Evolutionary conservation across 1,140 invertebrate genomes (phyloP).

Genomic region (Trichonephila inaurata): DNA sequence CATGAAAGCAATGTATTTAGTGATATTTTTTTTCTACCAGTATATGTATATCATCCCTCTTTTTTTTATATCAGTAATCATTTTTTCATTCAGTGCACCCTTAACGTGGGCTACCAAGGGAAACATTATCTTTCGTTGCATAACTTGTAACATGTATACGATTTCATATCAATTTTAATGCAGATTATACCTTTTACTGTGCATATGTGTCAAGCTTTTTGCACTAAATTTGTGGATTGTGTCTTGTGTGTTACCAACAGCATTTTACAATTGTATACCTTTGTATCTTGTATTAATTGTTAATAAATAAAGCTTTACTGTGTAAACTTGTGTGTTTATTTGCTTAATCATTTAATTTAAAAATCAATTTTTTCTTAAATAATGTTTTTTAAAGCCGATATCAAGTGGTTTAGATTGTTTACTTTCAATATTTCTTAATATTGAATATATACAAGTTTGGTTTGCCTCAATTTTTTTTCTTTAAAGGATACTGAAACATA

Average conservation of each 20-base stretch:
- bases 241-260: slow-evolving; percentile 71
- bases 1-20: slow-evolving; percentile 49
- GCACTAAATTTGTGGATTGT: slow-evolving; percentile 69
- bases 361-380: too few relatives aligned
- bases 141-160: slow-evolving; percentile 54
- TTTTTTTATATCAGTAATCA: slow-evolving; percentile 23
- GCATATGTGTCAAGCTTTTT: slow-evolving; percentile 74
- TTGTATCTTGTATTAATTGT: slow-evolving; percentile 73
- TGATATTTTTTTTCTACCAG: slow-evolving; percentile 72
- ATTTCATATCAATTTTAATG: slow-evolving; percentile 76
- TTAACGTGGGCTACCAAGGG: slow-evolving; percentile 59
- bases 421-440: too few relatives aligned
- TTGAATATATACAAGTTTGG: too few relatives aligned
- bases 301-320: slow-evolving; percentile 76
- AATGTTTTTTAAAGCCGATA: too few relatives aligned
- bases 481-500: too few relatives aligned
- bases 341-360: neutral
- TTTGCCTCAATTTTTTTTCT: too few relatives aligned
- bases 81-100: slow-evolving; percentile 13
- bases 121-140: slow-evolving; percentile 53
- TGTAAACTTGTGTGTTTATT: slow-evolving; percentile 30
- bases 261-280: slow-evolving; percentile 75
- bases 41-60: slow-evolving; percentile 17
- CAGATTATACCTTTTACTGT: slow-evolving; percentile 69
- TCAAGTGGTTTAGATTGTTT: too few relatives aligned